These are phyloP conservation scores for Choristoneura rosaceana DNA, from an alignment of 2,888 invertebrate genomes.

Conservation along the genomic window DNA sequence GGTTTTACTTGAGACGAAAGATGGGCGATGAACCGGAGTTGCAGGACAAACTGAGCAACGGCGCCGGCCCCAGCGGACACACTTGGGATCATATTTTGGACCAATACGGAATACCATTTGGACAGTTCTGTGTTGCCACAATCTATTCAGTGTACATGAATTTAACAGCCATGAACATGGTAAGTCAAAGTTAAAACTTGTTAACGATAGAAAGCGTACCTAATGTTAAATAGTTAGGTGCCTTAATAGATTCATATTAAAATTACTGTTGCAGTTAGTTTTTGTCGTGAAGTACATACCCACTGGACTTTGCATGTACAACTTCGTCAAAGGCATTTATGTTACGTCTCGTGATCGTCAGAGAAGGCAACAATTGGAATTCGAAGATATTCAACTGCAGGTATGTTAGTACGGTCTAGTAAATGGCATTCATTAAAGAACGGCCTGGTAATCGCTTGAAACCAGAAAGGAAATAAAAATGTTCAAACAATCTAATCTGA, in stretches of 20 bases:
- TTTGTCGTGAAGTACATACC: constrained; percentile 70
- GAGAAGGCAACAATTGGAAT: constrained; percentile 63
- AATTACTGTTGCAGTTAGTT: constrained; percentile 56
- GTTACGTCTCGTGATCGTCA: constrained; percentile 62
- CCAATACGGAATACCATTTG: constrained; percentile 57
- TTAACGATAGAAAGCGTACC: constrained; percentile 1
- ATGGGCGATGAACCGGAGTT: constrained; percentile 37
- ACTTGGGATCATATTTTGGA: constrained; percentile 56
- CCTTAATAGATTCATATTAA: not conserved
- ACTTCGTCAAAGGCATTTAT: constrained; percentile 63
- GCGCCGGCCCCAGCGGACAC: constrained; percentile 48
- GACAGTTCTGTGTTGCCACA: constrained; percentile 57
- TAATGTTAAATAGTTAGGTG: not conserved
- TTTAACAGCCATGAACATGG: constrained; percentile 64
- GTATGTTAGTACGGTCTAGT: constrained; percentile 47
- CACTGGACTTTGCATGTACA: constrained; percentile 66
- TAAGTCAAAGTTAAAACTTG: constrained; percentile 48
- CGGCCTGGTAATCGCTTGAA: not conserved
- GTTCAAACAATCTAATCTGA: not conserved
- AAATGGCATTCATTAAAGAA: not conserved
- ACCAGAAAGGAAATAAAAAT: not conserved
- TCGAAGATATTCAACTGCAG: constrained; percentile 74
- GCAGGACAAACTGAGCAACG: constrained; percentile 48
- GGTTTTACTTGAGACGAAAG: constrained; percentile 49
- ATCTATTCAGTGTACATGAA: constrained; percentile 60